Evolutionary conservation across 2,797 vertebrate species (phyloP).

Genomic region (Smutsia gigantea): DNA sequence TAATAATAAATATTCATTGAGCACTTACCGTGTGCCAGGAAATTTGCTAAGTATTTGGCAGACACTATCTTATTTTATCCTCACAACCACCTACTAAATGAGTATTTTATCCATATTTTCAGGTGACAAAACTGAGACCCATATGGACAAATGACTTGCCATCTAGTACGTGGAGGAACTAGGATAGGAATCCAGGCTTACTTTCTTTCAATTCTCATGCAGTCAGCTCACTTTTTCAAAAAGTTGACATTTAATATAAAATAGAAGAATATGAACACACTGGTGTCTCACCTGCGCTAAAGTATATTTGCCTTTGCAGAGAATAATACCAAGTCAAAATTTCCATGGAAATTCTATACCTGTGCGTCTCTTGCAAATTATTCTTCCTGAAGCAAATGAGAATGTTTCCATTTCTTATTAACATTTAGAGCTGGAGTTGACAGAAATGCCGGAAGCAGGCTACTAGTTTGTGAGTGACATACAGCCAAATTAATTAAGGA

Average conservation of each 20-base stretch:
- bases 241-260: background rate
- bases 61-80: background rate
- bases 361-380: background rate
- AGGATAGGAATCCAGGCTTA: background rate
- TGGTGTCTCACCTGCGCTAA: background rate
- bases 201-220: constrained; percentile 51
- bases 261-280: background rate
- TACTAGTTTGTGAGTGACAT: background rate
- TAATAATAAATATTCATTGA: constrained; percentile 12
- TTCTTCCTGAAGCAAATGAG: background rate
- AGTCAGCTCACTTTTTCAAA: background rate
- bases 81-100: background rate
- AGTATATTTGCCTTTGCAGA: constrained; percentile 16
- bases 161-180: background rate
- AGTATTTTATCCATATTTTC: background rate
- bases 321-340: background rate
- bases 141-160: background rate
- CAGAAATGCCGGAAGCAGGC: background rate
- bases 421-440: background rate
- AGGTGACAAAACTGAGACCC: background rate
- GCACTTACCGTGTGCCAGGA: background rate
- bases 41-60: background rate
- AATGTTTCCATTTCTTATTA: constrained; percentile 52
- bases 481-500: background rate
- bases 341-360: background rate